Conservation (phyloP, 2,888 invertebrate species). For the Dryocosmus kuriphilus region DNA sequence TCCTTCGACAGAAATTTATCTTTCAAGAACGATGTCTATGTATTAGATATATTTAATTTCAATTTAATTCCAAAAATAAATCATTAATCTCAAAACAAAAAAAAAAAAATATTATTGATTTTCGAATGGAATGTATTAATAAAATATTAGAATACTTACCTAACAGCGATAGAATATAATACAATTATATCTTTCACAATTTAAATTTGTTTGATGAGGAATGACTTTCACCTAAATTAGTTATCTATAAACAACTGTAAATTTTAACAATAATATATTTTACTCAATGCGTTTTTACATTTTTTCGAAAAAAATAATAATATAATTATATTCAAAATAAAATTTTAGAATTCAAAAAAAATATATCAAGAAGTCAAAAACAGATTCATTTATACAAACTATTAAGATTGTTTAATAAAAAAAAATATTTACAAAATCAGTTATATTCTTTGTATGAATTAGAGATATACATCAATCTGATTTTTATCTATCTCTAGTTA, state of each 20-base stretch:
- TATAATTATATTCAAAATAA: too few relatives aligned
- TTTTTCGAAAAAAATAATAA: too few relatives aligned
- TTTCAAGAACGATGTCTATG: slow-evolving; percentile 17
- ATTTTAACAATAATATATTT: too few relatives aligned
- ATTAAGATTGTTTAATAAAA: not conserved
- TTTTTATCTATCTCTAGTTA: not conserved
- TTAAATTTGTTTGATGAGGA: not conserved
- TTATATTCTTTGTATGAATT: not conserved
- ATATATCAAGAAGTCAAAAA: too few relatives aligned
- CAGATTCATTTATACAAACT: too few relatives aligned
- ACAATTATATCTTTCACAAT: not conserved
- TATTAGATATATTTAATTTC: not conserved
- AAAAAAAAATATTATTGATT: not conserved
- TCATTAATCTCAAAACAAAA: not conserved
- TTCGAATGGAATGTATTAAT: not conserved
- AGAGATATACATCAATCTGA: not conserved
- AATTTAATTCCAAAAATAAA: not conserved
- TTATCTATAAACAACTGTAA: too few relatives aligned
- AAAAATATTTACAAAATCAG: not conserved
- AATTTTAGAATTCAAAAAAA: too few relatives aligned
- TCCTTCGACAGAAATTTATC: not conserved
- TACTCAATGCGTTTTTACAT: too few relatives aligned
- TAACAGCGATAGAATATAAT: not conserved
- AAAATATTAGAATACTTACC: not conserved
- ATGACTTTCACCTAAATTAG: not conserved